Conservation (phyloP, 2,888 invertebrate genomes). For the Tolmerus cingulatus region DNA sequence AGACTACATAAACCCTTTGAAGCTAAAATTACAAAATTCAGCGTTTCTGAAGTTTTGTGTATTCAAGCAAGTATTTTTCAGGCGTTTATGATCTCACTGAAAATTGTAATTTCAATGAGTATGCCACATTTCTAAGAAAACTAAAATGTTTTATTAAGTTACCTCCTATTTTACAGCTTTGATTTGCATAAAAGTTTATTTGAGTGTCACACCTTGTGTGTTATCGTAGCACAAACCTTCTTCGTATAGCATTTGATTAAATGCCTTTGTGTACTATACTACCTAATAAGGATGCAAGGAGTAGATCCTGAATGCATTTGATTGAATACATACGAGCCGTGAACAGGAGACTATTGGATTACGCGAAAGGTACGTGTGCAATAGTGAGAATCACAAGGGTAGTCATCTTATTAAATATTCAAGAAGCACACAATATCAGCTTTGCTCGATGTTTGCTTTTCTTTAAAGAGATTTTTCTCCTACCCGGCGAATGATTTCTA, state of each 20-base stretch:
- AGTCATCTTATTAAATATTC: conserved; percentile 6
- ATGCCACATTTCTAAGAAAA: too few relatives aligned
- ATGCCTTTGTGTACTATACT: neutral
- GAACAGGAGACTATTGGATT: neutral
- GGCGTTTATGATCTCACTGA: too few relatives aligned
- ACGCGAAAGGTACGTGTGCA: neutral
- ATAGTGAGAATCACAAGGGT: neutral
- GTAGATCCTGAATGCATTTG: neutral
- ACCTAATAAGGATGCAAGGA: neutral
- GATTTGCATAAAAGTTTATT: too few relatives aligned
- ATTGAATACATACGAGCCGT: neutral
- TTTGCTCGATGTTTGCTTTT: neutral
- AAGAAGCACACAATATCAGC: neutral
- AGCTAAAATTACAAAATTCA: too few relatives aligned
- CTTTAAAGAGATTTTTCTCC: neutral
- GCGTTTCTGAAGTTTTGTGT: too few relatives aligned
- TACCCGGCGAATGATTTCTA: neutral
- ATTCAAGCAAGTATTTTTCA: too few relatives aligned
- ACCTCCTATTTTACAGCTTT: too few relatives aligned
- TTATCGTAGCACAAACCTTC: neutral
- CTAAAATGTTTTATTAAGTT: too few relatives aligned
- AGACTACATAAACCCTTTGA: too few relatives aligned
- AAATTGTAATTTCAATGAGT: too few relatives aligned
- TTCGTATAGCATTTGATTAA: neutral
- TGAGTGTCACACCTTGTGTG: neutral